These are phyloP conservation scores for Rhamnusium bicolor DNA, from an alignment of 2,888 invertebrate genomes.

Conservation along the genomic window DNA sequence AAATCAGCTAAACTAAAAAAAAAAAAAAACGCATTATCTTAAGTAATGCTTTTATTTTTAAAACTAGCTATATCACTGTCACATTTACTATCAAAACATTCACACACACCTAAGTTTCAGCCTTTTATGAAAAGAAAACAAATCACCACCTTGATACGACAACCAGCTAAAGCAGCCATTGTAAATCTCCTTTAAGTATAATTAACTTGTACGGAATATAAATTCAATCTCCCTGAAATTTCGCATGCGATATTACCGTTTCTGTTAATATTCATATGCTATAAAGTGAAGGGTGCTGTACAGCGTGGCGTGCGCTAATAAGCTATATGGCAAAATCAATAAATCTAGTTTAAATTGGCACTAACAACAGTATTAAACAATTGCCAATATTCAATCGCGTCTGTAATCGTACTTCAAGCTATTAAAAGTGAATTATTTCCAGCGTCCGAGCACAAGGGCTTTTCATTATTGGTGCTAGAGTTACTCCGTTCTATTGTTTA, in stretches of 20 bases:
- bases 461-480: conserved; percentile 21
- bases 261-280: conserved; percentile 4
- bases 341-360: conserved; percentile 36
- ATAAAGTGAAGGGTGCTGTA: background rate
- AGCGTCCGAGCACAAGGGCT: conserved; percentile 20
- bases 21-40: background rate
- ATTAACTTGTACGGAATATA: conserved; percentile 6
- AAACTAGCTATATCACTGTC: background rate
- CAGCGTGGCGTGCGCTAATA: conserved; percentile 5
- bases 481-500: conserved; percentile 11
- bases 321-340: conserved; percentile 31
- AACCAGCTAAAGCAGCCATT: background rate
- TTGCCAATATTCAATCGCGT: conserved; percentile 39
- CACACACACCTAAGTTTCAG: background rate
- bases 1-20: background rate
- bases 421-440: conserved; percentile 38
- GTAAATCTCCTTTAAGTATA: conserved; percentile 13
- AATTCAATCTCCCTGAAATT: background rate
- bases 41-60: background rate
- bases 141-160: background rate
- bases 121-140: background rate
- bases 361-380: conserved; percentile 37
- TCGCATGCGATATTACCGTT: conserved; percentile 7
- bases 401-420: conserved; percentile 35
- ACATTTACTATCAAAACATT: background rate